Conservation (phyloP, 2,888 invertebrate species). For the Apoda limacodes region DNA sequence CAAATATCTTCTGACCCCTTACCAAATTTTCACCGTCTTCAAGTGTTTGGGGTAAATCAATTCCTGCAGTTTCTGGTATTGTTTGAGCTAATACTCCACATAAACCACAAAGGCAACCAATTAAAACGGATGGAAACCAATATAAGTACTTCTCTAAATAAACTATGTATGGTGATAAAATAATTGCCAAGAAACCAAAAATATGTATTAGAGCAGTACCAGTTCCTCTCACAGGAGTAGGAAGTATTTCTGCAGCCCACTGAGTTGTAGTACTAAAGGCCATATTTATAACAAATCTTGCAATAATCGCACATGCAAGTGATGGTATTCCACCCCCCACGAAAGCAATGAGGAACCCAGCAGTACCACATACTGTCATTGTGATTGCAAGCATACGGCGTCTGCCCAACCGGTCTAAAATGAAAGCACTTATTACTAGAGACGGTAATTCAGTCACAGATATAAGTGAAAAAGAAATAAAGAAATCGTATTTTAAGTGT, state of each 20-base stretch:
- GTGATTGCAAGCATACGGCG: conserved; percentile 30
- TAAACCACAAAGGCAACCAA: conserved; percentile 27
- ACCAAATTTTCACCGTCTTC: conserved; percentile 41
- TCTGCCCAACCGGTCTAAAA: conserved; percentile 40
- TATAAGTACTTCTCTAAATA: conserved; percentile 32
- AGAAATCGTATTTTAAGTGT: conserved; percentile 39
- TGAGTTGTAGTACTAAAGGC: conserved; percentile 33
- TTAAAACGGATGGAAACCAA: conserved; percentile 40
- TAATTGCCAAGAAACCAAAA: conserved; percentile 35
- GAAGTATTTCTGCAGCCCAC: conserved; percentile 47
- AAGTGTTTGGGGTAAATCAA: conserved; percentile 49
- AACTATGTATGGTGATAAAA: conserved; percentile 44
- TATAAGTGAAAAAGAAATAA: conserved; percentile 42
- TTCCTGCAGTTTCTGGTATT: conserved; percentile 45
- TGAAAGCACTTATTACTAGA: conserved; percentile 34
- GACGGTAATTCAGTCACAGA: conserved; percentile 49
- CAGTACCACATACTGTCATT: conserved; percentile 27
- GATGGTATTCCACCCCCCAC: conserved; percentile 33
- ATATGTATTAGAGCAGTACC: conserved; percentile 40
- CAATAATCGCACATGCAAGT: conserved; percentile 38
- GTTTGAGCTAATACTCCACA: conserved; percentile 29
- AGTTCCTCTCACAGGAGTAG: conserved; percentile 41
- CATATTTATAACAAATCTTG: conserved; percentile 44
- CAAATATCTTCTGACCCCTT: conserved; percentile 31
- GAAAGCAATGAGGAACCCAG: conserved; percentile 35